Evolutionary conservation across 2,797 vertebrate genomes (phyloP).

Genomic region (Oreortyx pictus): DNA sequence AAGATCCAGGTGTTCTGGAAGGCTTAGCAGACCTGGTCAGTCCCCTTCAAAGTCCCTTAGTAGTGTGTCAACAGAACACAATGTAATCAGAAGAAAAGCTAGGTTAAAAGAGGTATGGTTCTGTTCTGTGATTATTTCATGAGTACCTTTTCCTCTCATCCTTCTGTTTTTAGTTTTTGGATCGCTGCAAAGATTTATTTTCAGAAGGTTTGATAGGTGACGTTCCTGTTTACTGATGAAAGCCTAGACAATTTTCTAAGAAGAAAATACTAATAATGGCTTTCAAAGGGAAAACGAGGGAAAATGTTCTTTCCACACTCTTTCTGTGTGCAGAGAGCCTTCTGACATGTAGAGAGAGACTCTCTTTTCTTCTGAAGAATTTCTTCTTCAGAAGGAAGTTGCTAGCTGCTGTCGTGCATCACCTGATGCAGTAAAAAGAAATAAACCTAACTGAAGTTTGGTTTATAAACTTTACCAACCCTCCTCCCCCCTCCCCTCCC

Average conservation of each 20-base stretch:
- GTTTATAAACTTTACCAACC: no score
- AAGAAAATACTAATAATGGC: neutral
- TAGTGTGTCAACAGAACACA: constrained; percentile 76
- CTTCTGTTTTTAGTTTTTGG: neutral
- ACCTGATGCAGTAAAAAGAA: neutral
- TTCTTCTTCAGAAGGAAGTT: neutral
- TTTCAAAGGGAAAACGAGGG: neutral
- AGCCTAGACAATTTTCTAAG: neutral
- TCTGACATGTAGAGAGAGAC: neutral
- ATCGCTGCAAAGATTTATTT: neutral
- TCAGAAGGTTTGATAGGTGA: neutral
- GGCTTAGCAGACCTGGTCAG: constrained; percentile 80
- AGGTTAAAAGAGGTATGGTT: constrained; percentile 86
- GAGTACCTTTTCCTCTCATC: neutral
- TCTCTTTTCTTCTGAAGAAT: neutral
- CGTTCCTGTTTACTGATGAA: neutral
- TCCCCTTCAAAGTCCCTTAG: constrained; percentile 79
- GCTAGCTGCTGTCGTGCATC: neutral
- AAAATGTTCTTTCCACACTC: neutral
- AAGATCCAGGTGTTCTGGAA: constrained; percentile 70
- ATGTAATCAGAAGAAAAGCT: constrained; percentile 80
- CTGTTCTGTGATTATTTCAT: constrained; percentile 18
- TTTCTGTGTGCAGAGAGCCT: neutral
- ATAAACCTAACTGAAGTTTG: neutral
- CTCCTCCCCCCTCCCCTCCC: no score